Percentiles rank a stretch among this genome's conserved stretches.
Conservation (phyloP, 30 jellyfish, hydroid and myxozoan species). For the Morbakka virulenta region DNA sequence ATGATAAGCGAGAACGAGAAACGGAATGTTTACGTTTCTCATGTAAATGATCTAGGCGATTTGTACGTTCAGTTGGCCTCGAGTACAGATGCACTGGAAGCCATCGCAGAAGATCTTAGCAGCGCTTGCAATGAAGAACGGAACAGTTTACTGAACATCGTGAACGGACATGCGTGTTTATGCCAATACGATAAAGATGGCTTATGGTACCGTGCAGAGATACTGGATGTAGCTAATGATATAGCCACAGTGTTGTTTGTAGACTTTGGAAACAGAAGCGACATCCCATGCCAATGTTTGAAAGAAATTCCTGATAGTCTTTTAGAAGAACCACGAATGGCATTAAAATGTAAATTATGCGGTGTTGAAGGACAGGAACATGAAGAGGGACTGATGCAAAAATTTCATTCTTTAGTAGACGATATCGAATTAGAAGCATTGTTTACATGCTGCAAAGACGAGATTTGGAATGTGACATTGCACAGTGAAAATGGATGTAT, state of each 20-base stretch:
- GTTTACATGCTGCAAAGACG: too few species aligned
- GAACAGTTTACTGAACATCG: neutral
- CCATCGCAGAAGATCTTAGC: conserved; percentile 6
- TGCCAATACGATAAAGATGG: conserved; percentile 30
- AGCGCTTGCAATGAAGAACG: conserved; percentile 6
- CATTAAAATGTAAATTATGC: conserved; percentile 45
- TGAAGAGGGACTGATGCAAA: too few species aligned
- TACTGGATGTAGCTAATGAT: neutral
- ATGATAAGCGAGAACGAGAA: too few species aligned
- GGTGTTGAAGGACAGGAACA: too few species aligned
- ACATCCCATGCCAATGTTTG: conserved; percentile 12
- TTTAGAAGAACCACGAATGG: conserved; percentile 55
- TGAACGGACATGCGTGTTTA: conserved; percentile 23
- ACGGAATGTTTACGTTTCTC: conserved; percentile 19
- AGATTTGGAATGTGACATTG: too few species aligned
- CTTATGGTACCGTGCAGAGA: conserved; percentile 53
- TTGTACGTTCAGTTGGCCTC: conserved; percentile 34
- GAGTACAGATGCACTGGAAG: conserved; percentile 39
- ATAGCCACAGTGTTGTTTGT: conserved; percentile 9
- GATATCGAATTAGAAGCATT: too few species aligned
- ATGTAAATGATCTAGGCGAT: conserved; percentile 10
- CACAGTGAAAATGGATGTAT: too few species aligned
- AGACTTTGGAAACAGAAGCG: conserved; percentile 65
- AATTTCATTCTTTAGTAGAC: too few species aligned
- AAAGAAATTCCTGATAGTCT: conserved; percentile 40